Base-by-base conservation (phyloP, 2,888 invertebrate genomes). In the Eupithecia abbreviata region DNA sequence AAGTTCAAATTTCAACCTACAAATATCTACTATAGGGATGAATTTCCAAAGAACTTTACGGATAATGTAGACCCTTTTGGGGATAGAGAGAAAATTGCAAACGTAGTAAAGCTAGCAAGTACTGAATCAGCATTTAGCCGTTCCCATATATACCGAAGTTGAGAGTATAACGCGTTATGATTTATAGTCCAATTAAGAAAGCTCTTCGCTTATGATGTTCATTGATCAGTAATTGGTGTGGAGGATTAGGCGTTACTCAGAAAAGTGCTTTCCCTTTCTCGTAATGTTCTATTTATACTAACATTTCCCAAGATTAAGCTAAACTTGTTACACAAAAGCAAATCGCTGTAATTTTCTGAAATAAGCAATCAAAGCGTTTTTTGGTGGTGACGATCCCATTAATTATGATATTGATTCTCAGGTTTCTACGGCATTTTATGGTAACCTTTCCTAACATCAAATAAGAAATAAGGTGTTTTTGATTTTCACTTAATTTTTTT, bases 101-200 rank as follows among this genome's bases (percentile, higher is more conserved):
- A 89, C 90, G 88, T 89, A 88, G 90, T 87, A 90, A 91, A 91
- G 87, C 90, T 85, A 89, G 89, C 85, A 88, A 91, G 90, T 89
- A 88, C 91, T 91, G 93, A 92, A 89, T 92, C 92, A 93, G 92
- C 93, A 90, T 86, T 89, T 88, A 91, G 91, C 88, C 88, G 88
- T 88, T 85, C 86, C 84, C 89, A 88, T 89, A 88, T 89, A 88
- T 88, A 89, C 88, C 90, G 84, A 92, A 92, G 88, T 90, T 89
- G 88, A 88, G 85, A 87, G 89, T 87, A 78, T 69, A 86, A 79
- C 81, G 82, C 85, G 84, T 82, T 85, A 89, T 94, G 94, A 94
- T 94, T 93, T 93, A 94, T 94, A 88, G 90, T 89, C 89, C 91
- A 93, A 93, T 94, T 93, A 93, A 85, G 87, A 85, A 85, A 85